A percentile compares a stretch with the other conserved stretches of the same genome.
phyloP scores from a whole-genome alignment of 2,888 invertebrate species.

The Lithophane socia region DNA sequence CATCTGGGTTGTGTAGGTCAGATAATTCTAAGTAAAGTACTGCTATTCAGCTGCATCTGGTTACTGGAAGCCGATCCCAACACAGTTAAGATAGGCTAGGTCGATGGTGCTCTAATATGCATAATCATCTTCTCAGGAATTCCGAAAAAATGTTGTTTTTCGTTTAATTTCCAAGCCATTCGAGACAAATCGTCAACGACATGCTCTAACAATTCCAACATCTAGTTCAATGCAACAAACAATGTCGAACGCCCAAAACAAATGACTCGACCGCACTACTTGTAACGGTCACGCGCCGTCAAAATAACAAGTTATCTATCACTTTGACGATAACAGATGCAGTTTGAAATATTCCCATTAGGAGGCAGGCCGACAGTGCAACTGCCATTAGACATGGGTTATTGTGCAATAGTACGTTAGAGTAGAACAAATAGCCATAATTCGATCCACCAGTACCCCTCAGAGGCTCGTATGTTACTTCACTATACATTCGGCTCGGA shows the following conservation, averaged over 20 bases:
- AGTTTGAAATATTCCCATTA: conserved; percentile 62
- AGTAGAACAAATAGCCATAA: conserved; percentile 81
- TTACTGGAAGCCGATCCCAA: no score
- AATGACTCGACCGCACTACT: conserved; percentile 8
- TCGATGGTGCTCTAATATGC: no score
- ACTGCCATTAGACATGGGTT: conserved; percentile 72
- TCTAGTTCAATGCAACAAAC: neutral
- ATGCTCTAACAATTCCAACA: neutral
- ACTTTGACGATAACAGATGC: conserved; percentile 55
- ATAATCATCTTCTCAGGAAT: no score
- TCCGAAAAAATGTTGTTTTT: no score
- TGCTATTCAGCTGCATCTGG: no score
- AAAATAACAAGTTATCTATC: conserved; percentile 43
- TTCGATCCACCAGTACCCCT: conserved; percentile 79
- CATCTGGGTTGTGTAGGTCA: no score
- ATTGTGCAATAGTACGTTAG: conserved; percentile 70
- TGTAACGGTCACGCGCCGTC: conserved; percentile 28
- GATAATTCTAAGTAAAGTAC: no score
- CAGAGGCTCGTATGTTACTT: conserved; percentile 75
- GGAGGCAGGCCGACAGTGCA: conserved; percentile 41
- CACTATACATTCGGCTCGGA: conserved; percentile 46
- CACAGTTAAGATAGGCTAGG: no score
- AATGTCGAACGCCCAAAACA: conserved; percentile 11
- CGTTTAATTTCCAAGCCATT: no score
- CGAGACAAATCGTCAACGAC: neutral